Evolutionary conservation across 92 coral and sea anemone species (phyloP), one percentile per base, ranked within the genome.

Genomic region (Virgularia gustaviana): DNA sequence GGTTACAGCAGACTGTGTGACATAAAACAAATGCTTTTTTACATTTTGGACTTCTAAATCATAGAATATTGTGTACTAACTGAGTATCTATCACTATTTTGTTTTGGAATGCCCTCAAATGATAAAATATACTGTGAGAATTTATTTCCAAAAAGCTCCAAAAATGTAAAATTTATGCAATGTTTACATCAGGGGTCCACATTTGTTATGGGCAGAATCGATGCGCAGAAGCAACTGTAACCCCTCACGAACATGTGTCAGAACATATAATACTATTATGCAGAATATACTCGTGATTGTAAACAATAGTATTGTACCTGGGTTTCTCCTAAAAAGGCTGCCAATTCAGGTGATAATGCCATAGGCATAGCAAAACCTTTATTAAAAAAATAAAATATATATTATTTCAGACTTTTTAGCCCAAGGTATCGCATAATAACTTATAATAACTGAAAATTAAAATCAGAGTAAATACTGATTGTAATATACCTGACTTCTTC

Each of bases 291-390:
- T 7, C 49, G 24, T 29, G 22, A 13, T 10, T 39, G 11, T 34
- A 42, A 30, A 2, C 47, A 13, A 36, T 52, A 25, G 32, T 16
- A 10, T 49, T 84, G 81, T 19, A 90, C 97, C 77, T 71, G 78
- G 6, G 89, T 90, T 57, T 81, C 83, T 34, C 95, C 97, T 37
- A 90, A 78, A 29, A 90, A 67, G 55, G 72, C 88, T 22, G 95
- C 89, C 52, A 90, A 87, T 19, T 71, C 85, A 43, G 95, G 85
- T 11, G 97, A 90, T 59, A 90, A 55, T 1, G 78, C 81, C 89
- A 88, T 79, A 25, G 71, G 72, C 68, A 71, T 83, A 42, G 63
- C 63, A 78, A 77, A 90, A 15, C 95, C 97, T 88, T 59, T 12
- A 61, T 71, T 34, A 29, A n/a, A 73, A 70, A n/a, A 16, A 49